Base-by-base conservation (phyloP, 2,797 vertebrate genomes). In the Tamandua tetradactyla region DNA sequence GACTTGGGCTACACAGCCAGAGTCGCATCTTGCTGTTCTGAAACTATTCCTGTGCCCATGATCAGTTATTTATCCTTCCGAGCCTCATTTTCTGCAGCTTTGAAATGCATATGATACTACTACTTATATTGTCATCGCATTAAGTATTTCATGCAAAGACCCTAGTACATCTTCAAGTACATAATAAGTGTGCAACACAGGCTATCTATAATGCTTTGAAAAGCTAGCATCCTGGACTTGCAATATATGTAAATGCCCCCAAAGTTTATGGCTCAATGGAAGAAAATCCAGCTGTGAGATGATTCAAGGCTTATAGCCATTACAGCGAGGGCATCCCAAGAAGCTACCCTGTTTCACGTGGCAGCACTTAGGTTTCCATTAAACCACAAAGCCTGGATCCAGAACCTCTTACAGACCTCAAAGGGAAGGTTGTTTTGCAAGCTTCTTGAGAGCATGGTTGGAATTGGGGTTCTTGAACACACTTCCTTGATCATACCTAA, bases 41-140 rank as follows among this genome's bases (percentile, higher is more conserved):
- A 88, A 86, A 86, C 44, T 35, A 8, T 12, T 71, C 30, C 0
- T 20, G 62, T 61, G 84, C 40, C 37, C 76, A 18, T n/a, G 59
- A 69, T 20, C 37, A 61, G 27, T 52, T 35, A 47, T 55, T 88
- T 40, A 15, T n/a, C 8, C 30, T 76, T 64, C 18, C 0, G 0
- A 47, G 32, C 18, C 40, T 87, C 52, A 18, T 90, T 84, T 78
- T 87, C 61, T 57, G 55, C 93, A 57, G 11, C 62, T 74, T 89
- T 49, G 32, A 78, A 78, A 71, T 57, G 76, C 61, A 37, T 40
- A n/a, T 5, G 37, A 22, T 55, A 71, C 47, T 44, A 8, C 64
- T 25, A 37, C 25, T 42, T 80, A 40, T 35, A 49, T 18, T 81
- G 47, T 69, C 37, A 78, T 47, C 57, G 88, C 74, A 11, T 79